phyloP scores from a whole-genome alignment of 1,140 invertebrate genomes.

The Caenorhabditis brenneri region DNA sequence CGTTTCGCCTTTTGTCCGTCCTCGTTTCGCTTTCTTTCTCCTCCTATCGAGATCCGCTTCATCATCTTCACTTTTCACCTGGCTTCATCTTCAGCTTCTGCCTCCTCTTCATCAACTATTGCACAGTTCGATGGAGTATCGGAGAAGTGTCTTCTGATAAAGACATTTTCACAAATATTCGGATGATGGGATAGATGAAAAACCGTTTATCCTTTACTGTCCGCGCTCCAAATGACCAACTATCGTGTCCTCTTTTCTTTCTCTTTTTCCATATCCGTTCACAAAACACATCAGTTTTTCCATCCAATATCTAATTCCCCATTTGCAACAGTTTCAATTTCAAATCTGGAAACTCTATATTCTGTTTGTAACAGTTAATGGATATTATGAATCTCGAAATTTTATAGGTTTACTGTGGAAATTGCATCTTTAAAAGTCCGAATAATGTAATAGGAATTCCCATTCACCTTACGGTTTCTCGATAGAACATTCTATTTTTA shows the following conservation, averaged over 20 bases:
- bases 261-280: not conserved
- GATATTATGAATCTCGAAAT: too few species aligned
- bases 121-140: not conserved
- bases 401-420: too few species aligned
- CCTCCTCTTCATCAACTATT: not conserved
- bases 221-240: not conserved
- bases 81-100: not conserved
- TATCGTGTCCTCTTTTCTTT: conserved; percentile 8
- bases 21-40: conserved; percentile 16
- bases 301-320: too few species aligned
- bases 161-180: too few species aligned
- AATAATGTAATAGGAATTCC: too few species aligned
- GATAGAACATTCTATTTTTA: too few species aligned
- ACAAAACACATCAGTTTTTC: not conserved
- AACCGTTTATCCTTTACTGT: conserved; percentile 24
- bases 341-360: too few species aligned
- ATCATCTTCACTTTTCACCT: conserved; percentile 41
- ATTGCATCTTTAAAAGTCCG: too few species aligned
- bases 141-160: not conserved
- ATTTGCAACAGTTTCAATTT: too few species aligned
- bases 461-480: not conserved
- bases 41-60: conserved; percentile 26
- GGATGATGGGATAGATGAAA: not conserved
- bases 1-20: conserved; percentile 21
- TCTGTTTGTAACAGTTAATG: too few species aligned